Evolutionary conservation across 92 coral and sea anemone genomes (phyloP).

Genomic region (Galaxea fascicularis): DNA sequence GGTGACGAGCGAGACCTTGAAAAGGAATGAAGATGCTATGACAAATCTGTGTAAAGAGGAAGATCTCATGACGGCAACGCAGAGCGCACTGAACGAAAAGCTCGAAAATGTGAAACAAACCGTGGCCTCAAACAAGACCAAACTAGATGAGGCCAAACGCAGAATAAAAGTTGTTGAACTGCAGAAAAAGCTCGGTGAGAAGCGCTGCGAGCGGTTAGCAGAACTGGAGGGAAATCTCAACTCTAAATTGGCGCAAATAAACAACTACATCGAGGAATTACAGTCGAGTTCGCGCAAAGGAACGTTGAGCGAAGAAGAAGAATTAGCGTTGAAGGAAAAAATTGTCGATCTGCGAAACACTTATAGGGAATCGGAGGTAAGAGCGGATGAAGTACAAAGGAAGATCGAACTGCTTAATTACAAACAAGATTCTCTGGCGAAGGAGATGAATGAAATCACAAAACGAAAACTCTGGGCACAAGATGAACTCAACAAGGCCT

Average conservation of each 20-base stretch:
- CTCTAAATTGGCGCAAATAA: constrained; percentile 11
- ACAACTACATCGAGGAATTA: constrained; percentile 22
- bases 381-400: constrained; percentile 53
- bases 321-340: constrained; percentile 18
- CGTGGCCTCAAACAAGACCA: constrained; percentile 18
- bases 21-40: constrained; percentile 36
- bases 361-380: constrained; percentile 53
- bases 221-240: constrained; percentile 25
- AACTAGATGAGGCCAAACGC: constrained; percentile 19
- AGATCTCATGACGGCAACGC: constrained; percentile 16
- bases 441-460: constrained; percentile 48
- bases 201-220: constrained; percentile 39
- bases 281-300: constrained; percentile 16
- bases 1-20: constrained; percentile 25
- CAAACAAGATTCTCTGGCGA: constrained; percentile 47
- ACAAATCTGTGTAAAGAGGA: constrained; percentile 18
- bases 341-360: constrained; percentile 46
- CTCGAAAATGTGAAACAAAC: constrained; percentile 35
- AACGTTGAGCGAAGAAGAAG: constrained; percentile 30
- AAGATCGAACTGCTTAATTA: constrained; percentile 39
- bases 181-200: constrained; percentile 46
- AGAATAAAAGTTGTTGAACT: constrained; percentile 39
- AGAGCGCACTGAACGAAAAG: constrained; percentile 32
- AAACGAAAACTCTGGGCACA: constrained; percentile 53
- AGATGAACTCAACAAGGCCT: constrained; percentile 56